Base-by-base conservation (phyloP, 2,113 vertebrate species). In the Rhinogobius similis region DNA sequence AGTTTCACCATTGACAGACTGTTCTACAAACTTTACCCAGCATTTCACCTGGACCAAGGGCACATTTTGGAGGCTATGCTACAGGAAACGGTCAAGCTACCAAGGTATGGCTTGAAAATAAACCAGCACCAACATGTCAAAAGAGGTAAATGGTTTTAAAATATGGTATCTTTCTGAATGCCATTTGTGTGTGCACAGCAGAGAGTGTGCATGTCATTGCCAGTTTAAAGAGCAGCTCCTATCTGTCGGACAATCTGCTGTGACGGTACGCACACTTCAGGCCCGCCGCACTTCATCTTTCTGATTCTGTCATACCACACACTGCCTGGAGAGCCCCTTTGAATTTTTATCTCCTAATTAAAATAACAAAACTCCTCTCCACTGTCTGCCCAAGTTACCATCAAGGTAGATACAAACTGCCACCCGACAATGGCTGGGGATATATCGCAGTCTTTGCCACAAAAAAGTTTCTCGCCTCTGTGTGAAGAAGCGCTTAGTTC, bases 301-400 rank as follows among this genome's bases (percentile, higher is more conserved):
- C 84, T 90, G 90, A 91, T 93, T 91, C 89, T 93, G 91, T 92
- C 91, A 91, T 88, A 91, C 88, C 89, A 84, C 92, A 92, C 92
- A 86, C 84, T 91, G 89, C 88, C 91, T 90, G 91, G 86, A 93
- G 90, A 91, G 90, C 77, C 84, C 88, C 92, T 92, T 91, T 91
- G 87, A 89, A 90, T 92, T 90, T 92, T 93, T 93, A 92, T 93
- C 92, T 90, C 85, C 91, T 93, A 93, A 92, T 93, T 92, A 92
- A 93, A 92, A 93, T 93, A 93, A 92, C 90, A 92, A 91, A 92
- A 92, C 90, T 91, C 88, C 81, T 82, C 85, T 87, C 82, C 77
- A 87, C 89, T 87, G 88, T 91, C 87, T 85, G 89, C 84, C 75
- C 71, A 79, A 88, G 87, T 91, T 86, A 87, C 84, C 87, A 91